Evolutionary conservation across 2,797 vertebrate species (phyloP).

Genomic region (Poecilia picta): DNA sequence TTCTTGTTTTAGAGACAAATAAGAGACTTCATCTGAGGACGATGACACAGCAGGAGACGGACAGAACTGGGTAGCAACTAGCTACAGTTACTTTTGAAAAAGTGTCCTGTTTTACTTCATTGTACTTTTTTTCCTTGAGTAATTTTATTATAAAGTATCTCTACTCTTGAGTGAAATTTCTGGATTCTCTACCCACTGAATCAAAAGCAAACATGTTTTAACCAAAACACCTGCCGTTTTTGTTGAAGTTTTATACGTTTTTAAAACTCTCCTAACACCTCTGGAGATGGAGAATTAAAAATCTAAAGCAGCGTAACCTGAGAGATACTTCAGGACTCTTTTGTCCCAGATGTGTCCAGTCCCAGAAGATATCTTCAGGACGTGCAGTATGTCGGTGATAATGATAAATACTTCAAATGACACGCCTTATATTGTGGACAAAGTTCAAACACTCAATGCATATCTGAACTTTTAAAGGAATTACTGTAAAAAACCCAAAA

Average conservation of each 20-base stretch:
- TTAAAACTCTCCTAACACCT: no score
- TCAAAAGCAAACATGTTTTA: no score
- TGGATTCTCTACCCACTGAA: no score
- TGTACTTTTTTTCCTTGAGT: no score
- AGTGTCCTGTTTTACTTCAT: no score
- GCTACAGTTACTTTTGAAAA: no score
- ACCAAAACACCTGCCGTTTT: no score
- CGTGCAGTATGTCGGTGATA: constrained; percentile 69
- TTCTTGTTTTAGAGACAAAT: neutral
- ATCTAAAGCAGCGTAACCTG: constrained; percentile 60
- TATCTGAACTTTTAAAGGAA: constrained; percentile 17
- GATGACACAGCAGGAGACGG: constrained; percentile 55
- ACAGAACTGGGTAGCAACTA: no score
- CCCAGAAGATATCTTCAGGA: constrained; percentile 48
- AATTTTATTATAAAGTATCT: no score
- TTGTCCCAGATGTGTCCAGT: constrained; percentile 67
- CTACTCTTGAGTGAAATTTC: no score
- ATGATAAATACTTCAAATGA: constrained; percentile 73
- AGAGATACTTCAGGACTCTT: constrained; percentile 59
- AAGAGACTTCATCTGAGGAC: constrained; percentile 62
- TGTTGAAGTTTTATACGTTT: no score
- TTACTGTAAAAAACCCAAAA: constrained; percentile 9
- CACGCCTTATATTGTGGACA: constrained; percentile 56
- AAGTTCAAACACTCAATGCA: constrained; percentile 31
- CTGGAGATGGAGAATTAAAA: constrained; percentile 56